Base-by-base conservation (phyloP, 2,113 vertebrate genomes). In the Tretioscincus oriximinensis region DNA sequence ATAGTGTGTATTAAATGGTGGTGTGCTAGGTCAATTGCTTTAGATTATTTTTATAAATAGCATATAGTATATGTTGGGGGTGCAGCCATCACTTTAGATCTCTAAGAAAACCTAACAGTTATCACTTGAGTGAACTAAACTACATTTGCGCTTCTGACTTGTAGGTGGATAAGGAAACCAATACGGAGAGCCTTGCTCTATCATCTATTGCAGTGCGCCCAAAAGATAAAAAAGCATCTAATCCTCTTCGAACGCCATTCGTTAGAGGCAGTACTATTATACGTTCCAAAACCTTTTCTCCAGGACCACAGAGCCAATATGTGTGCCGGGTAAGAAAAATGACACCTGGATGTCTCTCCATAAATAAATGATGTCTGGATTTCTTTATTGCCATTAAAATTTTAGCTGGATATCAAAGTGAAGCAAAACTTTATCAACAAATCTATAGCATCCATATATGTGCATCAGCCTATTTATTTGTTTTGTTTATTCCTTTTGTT, bases 201-300 rank as follows among this genome's bases (percentile, higher is more conserved):
- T 93, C 93, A 83, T 92, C 92, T 35, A 96, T 95, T 0, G 97
- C 96, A 77, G 98, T 99, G 24, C 96, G 98, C 63, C 98, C 98
- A 2, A 99, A 99, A 88, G 98, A 99, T 76, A 95, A 97, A 29
- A 93, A 96, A 41, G 91, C 94, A 11, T 88, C 96, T 14, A 87
- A 95, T 58, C 95, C 94, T 7, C 95, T 96, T 9, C 95, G 97
- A 24, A 94, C 94, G 76, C 95, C 96, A 1, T 98, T 99, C 91
- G 94, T 99, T 83, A 95, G 97, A 88, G 97, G 97, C 0, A 97
- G 96, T 93, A 98, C 98, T 69, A 99, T 99, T 90, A 99, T 99
- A 93, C 97, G 98, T 85, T 99, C 98, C 16, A 99, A 99, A 93
- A 99, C 98, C 1, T 99, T 99, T 90, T 99, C 98, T 9, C 98